phyloP scores from a whole-genome alignment of 2,113 vertebrate genomes.

The Myotis davidii region DNA sequence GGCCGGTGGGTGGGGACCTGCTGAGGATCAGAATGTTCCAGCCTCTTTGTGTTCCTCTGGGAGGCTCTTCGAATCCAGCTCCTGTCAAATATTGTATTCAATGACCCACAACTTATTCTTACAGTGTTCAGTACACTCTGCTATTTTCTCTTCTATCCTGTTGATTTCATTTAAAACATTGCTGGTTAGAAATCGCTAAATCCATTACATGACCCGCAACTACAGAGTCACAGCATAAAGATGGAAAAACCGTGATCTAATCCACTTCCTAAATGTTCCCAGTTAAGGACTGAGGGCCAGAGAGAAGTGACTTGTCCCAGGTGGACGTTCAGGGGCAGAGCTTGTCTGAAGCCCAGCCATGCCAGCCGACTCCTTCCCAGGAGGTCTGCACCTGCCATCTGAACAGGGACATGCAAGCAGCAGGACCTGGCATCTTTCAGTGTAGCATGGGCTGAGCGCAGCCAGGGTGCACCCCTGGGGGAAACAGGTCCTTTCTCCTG shows the following conservation, averaged over 20 bases:
- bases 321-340: no score
- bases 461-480: background rate
- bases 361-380: background rate
- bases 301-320: background rate
- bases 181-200: background rate
- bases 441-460: fast-evolving
- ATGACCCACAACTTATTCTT: background rate
- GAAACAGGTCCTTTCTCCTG: background rate
- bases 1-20: background rate
- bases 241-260: background rate
- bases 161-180: background rate
- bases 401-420: background rate
- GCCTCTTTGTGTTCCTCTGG: background rate
- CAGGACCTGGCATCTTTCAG: background rate
- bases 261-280: background rate
- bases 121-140: background rate
- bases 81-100: background rate
- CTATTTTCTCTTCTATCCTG: background rate
- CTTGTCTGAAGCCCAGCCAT: background rate
- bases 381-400: background rate
- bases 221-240: background rate
- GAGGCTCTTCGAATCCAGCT: background rate
- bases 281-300: background rate
- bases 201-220: background rate
- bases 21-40: background rate